Evolutionary conservation across 1,140 invertebrate genomes (phyloP).

Genomic region (Chrysoperla carnea): DNA sequence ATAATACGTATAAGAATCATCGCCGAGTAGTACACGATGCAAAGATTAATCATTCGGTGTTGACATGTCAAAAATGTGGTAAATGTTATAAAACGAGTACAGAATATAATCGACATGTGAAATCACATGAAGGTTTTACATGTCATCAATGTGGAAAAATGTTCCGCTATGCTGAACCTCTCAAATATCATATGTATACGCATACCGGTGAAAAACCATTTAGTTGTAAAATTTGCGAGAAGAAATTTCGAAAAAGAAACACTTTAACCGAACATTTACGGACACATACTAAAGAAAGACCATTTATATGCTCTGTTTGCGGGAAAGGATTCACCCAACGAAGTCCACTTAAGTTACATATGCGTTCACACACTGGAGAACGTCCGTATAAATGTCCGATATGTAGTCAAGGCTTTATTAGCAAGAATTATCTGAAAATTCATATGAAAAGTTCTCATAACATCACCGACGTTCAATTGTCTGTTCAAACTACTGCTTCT

Average conservation of each 20-base stretch:
- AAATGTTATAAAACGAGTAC: no score
- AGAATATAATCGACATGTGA: no score
- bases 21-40: background rate
- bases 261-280: slow-evolving; percentile 35
- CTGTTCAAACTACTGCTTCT: no score
- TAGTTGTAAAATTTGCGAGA: slow-evolving; percentile 35
- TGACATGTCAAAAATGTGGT: no score
- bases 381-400: slow-evolving; percentile 40
- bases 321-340: slow-evolving; percentile 49
- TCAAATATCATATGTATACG: slow-evolving; percentile 30
- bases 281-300: slow-evolving; percentile 50
- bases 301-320: slow-evolving; percentile 58
- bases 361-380: slow-evolving; percentile 37
- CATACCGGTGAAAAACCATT: slow-evolving; percentile 43
- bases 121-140: background rate
- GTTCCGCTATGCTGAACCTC: slow-evolving; percentile 2
- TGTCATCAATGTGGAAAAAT: background rate
- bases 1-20: slow-evolving; percentile 20
- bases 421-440: slow-evolving; percentile 8
- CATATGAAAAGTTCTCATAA: slow-evolving; percentile 11
- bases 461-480: no score
- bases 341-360: slow-evolving; percentile 43
- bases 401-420: slow-evolving; percentile 21
- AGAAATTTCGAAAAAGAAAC: slow-evolving; percentile 17
- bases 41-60: slow-evolving; percentile 15